Percentiles rank a stretch among this genome's conserved stretches.
These are phyloP conservation scores for Andricus grossulariae DNA, from an alignment of 1,140 invertebrate genomes.

Conservation along the genomic window DNA sequence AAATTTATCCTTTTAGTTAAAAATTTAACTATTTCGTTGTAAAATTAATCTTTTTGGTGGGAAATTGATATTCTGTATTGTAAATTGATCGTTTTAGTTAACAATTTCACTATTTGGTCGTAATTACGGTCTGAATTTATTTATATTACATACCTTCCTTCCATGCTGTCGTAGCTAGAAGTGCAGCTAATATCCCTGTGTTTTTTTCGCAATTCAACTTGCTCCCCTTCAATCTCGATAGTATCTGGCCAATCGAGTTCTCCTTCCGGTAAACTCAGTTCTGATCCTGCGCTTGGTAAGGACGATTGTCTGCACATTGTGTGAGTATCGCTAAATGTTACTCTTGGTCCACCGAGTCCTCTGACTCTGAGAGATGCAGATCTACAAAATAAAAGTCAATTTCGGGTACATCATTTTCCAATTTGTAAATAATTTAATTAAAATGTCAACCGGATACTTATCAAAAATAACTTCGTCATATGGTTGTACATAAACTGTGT, in stretches of 20 bases:
- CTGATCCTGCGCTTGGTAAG: constrained; percentile 82
- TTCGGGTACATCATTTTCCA: no score
- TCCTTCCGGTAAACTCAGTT: constrained; percentile 80
- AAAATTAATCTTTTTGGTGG: no score
- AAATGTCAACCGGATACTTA: no score
- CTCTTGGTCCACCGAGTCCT: constrained; percentile 76
- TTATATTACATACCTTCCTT: constrained; percentile 66
- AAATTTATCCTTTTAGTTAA: no score
- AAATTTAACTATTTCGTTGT: no score
- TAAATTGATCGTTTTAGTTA: no score
- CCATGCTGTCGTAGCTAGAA: constrained; percentile 74
- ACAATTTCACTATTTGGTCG: no score
- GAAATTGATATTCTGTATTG: no score
- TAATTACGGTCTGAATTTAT: no score
- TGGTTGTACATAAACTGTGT: no score
- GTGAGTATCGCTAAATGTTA: constrained; percentile 80
- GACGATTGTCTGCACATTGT: constrained; percentile 81
- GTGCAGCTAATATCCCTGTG: constrained; percentile 66
- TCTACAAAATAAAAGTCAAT: constrained; percentile 59
- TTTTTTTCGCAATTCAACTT: constrained; percentile 80
- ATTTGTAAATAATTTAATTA: no score
- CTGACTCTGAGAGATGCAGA: constrained; percentile 84
- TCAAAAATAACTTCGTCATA: no score
- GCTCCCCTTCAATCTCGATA: constrained; percentile 81
- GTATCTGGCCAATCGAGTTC: constrained; percentile 79